Conservation (phyloP, 2,888 invertebrate species). For the Acanthosoma haemorrhoidale region DNA sequence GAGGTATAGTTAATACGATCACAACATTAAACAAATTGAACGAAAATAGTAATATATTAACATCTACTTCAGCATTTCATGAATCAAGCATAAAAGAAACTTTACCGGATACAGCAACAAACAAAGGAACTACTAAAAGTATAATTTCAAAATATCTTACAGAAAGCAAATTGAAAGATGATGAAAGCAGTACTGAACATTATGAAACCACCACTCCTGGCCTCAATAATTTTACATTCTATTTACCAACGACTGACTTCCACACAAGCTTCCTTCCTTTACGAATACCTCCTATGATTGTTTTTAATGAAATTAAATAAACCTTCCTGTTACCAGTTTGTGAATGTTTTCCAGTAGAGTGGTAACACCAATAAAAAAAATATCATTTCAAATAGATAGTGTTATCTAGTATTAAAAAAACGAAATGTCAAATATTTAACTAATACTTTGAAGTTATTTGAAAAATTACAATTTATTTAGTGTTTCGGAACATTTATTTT, state of each 20-base stretch:
- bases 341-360: not conserved
- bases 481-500: no score
- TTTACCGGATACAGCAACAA: not conserved
- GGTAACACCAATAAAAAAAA: not conserved
- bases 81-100: no score
- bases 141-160: no score
- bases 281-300: not conserved
- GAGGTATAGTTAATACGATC: not conserved
- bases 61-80: not conserved
- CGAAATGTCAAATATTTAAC: no score
- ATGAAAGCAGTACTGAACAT: not conserved
- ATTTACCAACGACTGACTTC: not conserved
- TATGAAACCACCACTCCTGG: not conserved
- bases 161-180: not conserved
- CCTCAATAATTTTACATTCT: slow-evolving; percentile 19
- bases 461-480: no score
- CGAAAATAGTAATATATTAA: not conserved
- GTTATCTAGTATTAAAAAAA: no score
- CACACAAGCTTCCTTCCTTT: not conserved
- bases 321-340: not conserved
- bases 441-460: no score
- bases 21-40: not conserved
- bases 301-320: not conserved
- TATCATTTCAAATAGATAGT: no score
- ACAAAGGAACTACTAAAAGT: not conserved